These are phyloP conservation scores for Orthonyx spaldingii DNA, from an alignment of 2,113 vertebrate genomes.

Conservation along the genomic window DNA sequence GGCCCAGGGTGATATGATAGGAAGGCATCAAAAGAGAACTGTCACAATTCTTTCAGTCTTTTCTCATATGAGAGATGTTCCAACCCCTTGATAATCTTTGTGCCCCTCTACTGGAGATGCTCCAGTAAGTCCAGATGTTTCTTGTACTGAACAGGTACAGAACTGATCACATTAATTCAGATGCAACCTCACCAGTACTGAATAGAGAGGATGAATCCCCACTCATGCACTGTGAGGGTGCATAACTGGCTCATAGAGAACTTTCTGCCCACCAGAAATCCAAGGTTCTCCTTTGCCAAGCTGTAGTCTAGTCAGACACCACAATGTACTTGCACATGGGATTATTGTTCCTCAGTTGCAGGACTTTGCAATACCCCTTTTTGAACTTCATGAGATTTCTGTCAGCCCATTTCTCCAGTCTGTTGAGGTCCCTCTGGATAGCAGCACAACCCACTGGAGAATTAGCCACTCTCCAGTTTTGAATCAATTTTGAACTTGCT, in stretches of 20 bases:
- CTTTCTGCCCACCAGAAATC: not conserved
- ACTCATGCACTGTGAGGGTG: too few species aligned
- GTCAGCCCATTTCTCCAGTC: not conserved
- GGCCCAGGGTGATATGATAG: not conserved
- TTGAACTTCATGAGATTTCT: not conserved
- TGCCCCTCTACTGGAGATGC: not conserved
- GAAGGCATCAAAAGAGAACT: not conserved
- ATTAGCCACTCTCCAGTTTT: not conserved
- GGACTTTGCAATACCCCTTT: not conserved
- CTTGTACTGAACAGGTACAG: not conserved
- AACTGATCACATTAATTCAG: not conserved
- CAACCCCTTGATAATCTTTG: not conserved
- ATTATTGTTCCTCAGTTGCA: not conserved
- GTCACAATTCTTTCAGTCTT: not conserved
- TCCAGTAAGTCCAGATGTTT: not conserved
- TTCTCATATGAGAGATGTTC: not conserved
- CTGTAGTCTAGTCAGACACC: not conserved
- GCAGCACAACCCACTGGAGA: not conserved
- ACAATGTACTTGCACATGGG: not conserved
- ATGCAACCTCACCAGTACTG: not conserved
- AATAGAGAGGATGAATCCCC: not conserved
- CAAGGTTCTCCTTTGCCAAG: not conserved
- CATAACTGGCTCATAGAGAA: not conserved
- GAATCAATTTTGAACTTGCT: not conserved
- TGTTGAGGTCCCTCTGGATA: not conserved